phyloP scores from a whole-genome alignment of 2,113 vertebrate genomes.

The Solea senegalensis region DNA sequence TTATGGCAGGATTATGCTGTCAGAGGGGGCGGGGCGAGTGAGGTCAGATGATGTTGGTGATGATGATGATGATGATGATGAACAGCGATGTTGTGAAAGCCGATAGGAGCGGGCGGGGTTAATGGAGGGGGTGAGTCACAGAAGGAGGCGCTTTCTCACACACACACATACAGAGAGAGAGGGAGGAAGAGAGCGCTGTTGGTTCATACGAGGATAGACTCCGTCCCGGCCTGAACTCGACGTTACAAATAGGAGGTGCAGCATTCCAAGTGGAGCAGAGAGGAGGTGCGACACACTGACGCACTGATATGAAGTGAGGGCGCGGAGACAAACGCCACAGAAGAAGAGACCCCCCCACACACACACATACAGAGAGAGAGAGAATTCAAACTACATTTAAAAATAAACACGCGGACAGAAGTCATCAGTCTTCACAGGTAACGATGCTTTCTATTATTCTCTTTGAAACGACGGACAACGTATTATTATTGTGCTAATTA shows the following conservation, averaged over 20 bases:
- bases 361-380: not conserved
- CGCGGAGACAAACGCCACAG: too few species aligned
- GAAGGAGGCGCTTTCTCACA: constrained; percentile 36
- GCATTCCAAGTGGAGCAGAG: constrained; percentile 73
- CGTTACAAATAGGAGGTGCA: constrained; percentile 80
- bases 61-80: constrained; percentile 36
- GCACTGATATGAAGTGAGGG: not conserved
- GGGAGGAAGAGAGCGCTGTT: constrained; percentile 30
- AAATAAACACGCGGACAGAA: not conserved
- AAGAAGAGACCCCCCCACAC: too few species aligned
- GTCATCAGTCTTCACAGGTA: constrained; percentile 29
- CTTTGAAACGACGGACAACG: too few species aligned
- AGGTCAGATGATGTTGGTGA: constrained; percentile 51
- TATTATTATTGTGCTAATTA: too few species aligned
- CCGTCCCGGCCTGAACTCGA: constrained; percentile 81
- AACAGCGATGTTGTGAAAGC: constrained; percentile 43
- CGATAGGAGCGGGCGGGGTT: constrained; percentile 49
- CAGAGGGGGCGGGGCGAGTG: constrained; percentile 29
- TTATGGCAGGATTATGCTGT: constrained; percentile 52
- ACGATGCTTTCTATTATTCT: not conserved
- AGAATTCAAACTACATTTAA: not conserved
- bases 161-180: not conserved
- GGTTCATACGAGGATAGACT: constrained; percentile 78
- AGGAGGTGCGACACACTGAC: constrained; percentile 42
- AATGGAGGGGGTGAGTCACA: not conserved